Conservation (phyloP, 2,888 invertebrate species). For the Scaptomyza polygonia region DNA sequence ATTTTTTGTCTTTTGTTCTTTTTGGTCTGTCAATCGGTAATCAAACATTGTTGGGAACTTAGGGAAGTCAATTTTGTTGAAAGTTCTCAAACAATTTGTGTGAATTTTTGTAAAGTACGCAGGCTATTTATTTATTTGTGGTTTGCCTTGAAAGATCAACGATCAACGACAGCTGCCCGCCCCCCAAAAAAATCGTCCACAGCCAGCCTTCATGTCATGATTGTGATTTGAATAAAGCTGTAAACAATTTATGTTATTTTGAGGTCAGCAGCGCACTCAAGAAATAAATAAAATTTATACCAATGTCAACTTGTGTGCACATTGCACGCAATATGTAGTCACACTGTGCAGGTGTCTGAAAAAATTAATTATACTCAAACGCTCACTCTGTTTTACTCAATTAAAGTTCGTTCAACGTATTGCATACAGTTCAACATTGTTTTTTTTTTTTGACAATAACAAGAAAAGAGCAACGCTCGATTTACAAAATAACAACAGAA, state of each 20-base stretch:
- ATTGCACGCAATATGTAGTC: conserved; percentile 27
- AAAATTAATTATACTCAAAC: conserved; percentile 4
- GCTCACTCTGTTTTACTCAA: neutral
- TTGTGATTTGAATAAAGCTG: conserved; percentile 65
- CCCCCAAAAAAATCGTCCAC: conserved; percentile 2
- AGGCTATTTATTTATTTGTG: conserved; percentile 56
- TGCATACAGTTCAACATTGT: conserved; percentile 37
- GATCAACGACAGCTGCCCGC: conserved; percentile 9
- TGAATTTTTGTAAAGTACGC: conserved; percentile 2
- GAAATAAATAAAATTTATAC: conserved; percentile 41
- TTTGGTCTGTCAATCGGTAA: conserved; percentile 19
- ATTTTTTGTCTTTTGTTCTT: conserved; percentile 23
- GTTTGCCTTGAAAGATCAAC: conserved; percentile 51
- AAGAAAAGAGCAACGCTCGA: conserved; percentile 45
- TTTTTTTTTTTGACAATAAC: neutral
- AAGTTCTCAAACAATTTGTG: conserved; percentile 7
- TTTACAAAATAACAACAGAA: conserved; percentile 30
- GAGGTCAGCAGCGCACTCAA: conserved; percentile 36
- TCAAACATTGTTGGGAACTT: conserved; percentile 19
- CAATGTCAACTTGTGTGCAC: conserved; percentile 54
- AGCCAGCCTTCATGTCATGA: conserved; percentile 13
- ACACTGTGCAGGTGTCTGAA: conserved; percentile 30
- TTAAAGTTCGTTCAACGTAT: conserved; percentile 71
- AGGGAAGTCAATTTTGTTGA: conserved; percentile 30
- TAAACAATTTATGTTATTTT: conserved; percentile 44